Evolutionary conservation across 2,113 vertebrate species (phyloP).

Genomic region (Oostethus manadensis): DNA sequence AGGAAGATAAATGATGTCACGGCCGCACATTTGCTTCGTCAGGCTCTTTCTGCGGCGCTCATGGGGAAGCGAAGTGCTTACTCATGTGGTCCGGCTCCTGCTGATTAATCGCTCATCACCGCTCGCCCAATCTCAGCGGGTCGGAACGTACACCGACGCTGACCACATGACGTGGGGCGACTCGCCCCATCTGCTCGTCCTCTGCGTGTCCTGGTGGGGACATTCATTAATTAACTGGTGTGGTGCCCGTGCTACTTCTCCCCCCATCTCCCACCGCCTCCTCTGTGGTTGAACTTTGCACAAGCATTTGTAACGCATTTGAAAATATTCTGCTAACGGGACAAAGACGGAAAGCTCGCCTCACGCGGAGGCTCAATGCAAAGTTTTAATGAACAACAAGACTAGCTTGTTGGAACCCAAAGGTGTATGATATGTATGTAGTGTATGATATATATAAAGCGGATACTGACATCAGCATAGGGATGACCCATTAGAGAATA

Average conservation of each 20-base stretch:
- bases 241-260: slow-evolving; percentile 27
- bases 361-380: too few species aligned
- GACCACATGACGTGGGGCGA: slow-evolving; percentile 31
- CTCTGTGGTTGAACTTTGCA: slow-evolving; percentile 51
- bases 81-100: slow-evolving; percentile 10
- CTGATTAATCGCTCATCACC: slow-evolving; percentile 48
- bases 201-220: slow-evolving; percentile 13
- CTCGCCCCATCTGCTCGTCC: slow-evolving; percentile 22
- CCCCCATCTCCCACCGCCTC: slow-evolving; percentile 15
- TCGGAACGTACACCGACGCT: slow-evolving; percentile 13
- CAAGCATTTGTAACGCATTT: slow-evolving; percentile 58
- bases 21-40: slow-evolving; percentile 41
- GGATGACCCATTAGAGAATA: too few species aligned
- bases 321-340: slow-evolving; percentile 62
- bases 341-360: slow-evolving; percentile 28
- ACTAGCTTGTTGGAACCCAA: not conserved
- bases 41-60: slow-evolving; percentile 34
- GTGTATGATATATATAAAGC: too few species aligned
- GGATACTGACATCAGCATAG: too few species aligned
- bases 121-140: slow-evolving; percentile 29
- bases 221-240: slow-evolving; percentile 40
- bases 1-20: slow-evolving; percentile 48
- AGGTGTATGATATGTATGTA: not conserved
- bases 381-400: too few species aligned
- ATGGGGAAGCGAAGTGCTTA: slow-evolving; percentile 30